Conservation (phyloP, 2,888 invertebrate genomes). For the Meloe dianella region DNA sequence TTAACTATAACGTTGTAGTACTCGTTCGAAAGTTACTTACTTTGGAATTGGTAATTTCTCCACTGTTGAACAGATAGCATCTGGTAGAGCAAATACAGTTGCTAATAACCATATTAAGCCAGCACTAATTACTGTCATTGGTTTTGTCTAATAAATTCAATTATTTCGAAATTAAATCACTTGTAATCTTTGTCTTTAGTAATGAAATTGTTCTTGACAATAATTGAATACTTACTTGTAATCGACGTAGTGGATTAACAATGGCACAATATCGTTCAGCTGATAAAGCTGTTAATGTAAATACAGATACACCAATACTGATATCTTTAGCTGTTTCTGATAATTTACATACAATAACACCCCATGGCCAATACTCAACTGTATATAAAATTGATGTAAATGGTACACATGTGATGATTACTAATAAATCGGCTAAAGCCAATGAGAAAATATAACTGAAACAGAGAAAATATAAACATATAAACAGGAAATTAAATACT, state of each 20-base stretch:
- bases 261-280: slow-evolving; percentile 92
- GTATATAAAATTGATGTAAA: slow-evolving; percentile 84
- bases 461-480: no score
- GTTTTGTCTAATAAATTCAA: slow-evolving; percentile 63
- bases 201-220: no score
- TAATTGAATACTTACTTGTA: slow-evolving; percentile 63
- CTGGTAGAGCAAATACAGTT: slow-evolving; percentile 77
- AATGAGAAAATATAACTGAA: slow-evolving; percentile 68
- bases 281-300: slow-evolving; percentile 88
- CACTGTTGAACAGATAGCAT: slow-evolving; percentile 69
- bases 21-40: slow-evolving; percentile 34
- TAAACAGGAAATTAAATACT: neutral
- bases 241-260: slow-evolving; percentile 83
- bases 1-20: no score
- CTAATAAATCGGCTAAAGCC: slow-evolving; percentile 71
- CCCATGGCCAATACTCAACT: slow-evolving; percentile 89
- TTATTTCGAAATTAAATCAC: neutral
- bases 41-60: slow-evolving; percentile 63
- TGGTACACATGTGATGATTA: slow-evolving; percentile 59
- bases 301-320: slow-evolving; percentile 91
- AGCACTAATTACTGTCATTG: slow-evolving; percentile 69
- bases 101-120: slow-evolving; percentile 84
- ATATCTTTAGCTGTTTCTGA: slow-evolving; percentile 88
- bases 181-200: no score
- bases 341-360: slow-evolving; percentile 76